Evolutionary conservation across 2,888 invertebrate genomes (phyloP).

Genomic region (Thysanoteuthis rhombus): DNA sequence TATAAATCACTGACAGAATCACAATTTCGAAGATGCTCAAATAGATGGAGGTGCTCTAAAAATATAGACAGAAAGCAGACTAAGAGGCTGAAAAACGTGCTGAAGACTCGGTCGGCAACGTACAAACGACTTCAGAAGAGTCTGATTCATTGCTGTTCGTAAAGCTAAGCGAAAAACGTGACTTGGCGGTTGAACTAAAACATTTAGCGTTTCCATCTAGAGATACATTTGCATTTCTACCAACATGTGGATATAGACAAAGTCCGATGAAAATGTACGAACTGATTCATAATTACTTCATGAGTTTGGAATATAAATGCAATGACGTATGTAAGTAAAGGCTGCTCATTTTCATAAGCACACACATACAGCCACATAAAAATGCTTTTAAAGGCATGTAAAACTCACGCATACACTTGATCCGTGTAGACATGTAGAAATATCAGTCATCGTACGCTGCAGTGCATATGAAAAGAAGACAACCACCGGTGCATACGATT

Average conservation of each 20-base stretch:
- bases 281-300: no score
- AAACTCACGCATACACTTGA: no score
- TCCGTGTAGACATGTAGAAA: no score
- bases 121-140: not conserved
- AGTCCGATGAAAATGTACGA: no score
- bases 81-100: conserved; percentile 16
- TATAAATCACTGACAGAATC: not conserved
- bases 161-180: not conserved
- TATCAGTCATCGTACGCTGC: no score
- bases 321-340: no score
- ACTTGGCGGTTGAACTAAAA: not conserved
- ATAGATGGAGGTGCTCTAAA: not conserved
- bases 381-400: no score
- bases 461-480: no score
- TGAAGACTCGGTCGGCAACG: not conserved
- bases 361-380: no score
- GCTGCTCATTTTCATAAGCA: no score
- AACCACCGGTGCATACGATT: no score
- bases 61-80: not conserved
- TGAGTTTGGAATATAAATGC: no score
- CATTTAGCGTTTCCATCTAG: not conserved
- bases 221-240: not conserved
- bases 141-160: conserved; percentile 14
- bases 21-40: not conserved
- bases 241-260: not conserved